These are phyloP conservation scores for Cheirogaleus major DNA, from an alignment of 2,797 vertebrate species.

Conservation along the genomic window DNA sequence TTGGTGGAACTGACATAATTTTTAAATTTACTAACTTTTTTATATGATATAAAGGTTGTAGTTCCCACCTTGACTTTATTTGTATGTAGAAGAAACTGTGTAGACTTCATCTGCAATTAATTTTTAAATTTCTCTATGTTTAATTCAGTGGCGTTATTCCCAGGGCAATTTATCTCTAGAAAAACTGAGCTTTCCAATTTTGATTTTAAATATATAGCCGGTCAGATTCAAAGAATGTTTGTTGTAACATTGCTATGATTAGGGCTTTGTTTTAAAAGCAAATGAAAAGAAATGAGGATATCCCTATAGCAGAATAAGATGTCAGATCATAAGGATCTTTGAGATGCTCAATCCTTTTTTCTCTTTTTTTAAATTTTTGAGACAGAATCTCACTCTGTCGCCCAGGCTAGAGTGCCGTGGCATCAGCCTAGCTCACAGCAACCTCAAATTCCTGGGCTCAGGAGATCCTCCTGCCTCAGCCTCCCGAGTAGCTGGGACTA, in stretches of 20 bases:
- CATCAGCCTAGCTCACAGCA: no score
- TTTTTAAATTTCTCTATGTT: not conserved
- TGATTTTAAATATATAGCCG: not conserved
- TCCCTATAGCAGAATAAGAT: not conserved
- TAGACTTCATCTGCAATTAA: constrained; percentile 9
- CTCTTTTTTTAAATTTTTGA: no score
- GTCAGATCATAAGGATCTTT: not conserved
- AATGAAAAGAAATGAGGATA: not conserved
- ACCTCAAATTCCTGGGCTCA: no score
- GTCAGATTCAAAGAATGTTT: constrained; percentile 25
- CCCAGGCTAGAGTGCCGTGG: no score
- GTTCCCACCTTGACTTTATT: not conserved
- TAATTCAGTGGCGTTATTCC: not conserved
- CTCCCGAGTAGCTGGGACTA: no score
- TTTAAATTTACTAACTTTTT: not conserved
- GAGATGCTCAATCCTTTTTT: not conserved
- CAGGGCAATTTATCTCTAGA: constrained; percentile 22
- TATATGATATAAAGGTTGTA: not conserved
- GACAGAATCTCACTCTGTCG: no score
- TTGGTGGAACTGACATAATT: not conserved
- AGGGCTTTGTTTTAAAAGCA: constrained; percentile 7
- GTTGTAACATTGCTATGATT: not conserved
- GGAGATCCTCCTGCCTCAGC: no score
- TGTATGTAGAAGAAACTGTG: not conserved
- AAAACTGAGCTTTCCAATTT: constrained; percentile 15